Evolutionary conservation across 2,888 invertebrate genomes (phyloP).

Genomic region (Nomada ferruginata): DNA sequence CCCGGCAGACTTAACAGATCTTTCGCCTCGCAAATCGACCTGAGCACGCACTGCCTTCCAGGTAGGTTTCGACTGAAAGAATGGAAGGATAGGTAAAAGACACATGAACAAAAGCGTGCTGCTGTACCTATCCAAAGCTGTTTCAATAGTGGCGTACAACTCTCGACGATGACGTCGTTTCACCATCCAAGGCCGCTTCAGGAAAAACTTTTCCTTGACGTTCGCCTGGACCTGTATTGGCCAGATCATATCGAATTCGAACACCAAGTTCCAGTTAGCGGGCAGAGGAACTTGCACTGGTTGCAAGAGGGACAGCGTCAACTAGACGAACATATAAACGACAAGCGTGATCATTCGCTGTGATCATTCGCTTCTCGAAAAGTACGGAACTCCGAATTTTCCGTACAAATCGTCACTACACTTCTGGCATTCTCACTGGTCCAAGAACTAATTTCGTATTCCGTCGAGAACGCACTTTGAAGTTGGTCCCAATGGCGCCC

Average conservation of each 20-base stretch:
- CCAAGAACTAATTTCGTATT: slow-evolving; percentile 7
- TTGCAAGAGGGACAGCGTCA: slow-evolving; percentile 86
- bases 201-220: slow-evolving; percentile 57
- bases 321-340: slow-evolving; percentile 78
- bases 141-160: slow-evolving; percentile 85
- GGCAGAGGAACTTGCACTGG: slow-evolving; percentile 86
- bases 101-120: not conserved
- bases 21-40: slow-evolving; percentile 89
- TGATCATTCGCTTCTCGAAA: too few relatives aligned
- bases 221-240: slow-evolving; percentile 77
- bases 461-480: slow-evolving; percentile 1
- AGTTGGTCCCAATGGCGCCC: not conserved
- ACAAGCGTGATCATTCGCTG: too few relatives aligned
- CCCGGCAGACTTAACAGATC: slow-evolving; percentile 86
- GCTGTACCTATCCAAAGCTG: slow-evolving; percentile 84
- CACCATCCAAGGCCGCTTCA: slow-evolving; percentile 74
- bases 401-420: not conserved
- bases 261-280: slow-evolving; percentile 86
- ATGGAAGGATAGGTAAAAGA: not conserved
- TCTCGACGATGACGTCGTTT: slow-evolving; percentile 85
- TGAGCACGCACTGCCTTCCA: slow-evolving; percentile 87
- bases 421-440: not conserved
- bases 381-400: too few relatives aligned
- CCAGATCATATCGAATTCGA: slow-evolving; percentile 87
- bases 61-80: slow-evolving; percentile 87